Base-by-base conservation (phyloP, 1,140 invertebrate species). In the Lordiphosa collinella region DNA sequence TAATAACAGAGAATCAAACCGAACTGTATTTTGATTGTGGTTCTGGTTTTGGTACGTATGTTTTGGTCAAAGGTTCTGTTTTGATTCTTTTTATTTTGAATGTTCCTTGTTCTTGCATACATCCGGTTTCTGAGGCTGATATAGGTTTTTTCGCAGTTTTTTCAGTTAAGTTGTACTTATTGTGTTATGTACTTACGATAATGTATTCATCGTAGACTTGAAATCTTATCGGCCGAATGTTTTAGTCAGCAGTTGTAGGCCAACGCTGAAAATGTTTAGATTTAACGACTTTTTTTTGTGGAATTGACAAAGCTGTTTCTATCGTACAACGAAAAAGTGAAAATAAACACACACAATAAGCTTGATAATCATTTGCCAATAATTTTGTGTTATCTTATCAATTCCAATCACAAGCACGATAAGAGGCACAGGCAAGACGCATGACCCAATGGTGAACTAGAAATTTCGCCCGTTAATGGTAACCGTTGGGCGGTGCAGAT, bases 341-440 rank as follows among this genome's bases (percentile, higher is more conserved):
- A 63, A 63, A 48, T 49, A 11, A 18, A 16, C 13, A 14, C 13
- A 14, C 37, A 14, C 14, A 14, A n/a, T 9, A 10, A 11, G 4
- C 32, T 22, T 22, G 18, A 5, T 22, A 22, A 22, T 22, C 18
- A 22, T 22, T 22, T 22, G 18, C 18, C 18, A n/a, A 32, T 29
- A 8, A 29, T 29, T 29, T 29, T 29, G 18, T 36, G 11, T 51
- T 67, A 67, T 67, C 63, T 67, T 67, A 67, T 67, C 63, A 51
- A 50, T 34, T 10, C 18, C 62, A 37, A 12, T 35, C 60, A 58
- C 38, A 29, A 51, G 41, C 10, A 22, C 62, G 63, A 67, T 67
- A 67, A 67, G 63, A 66, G 7, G 5, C 25, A 29, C 7, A 29
- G 25, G 1, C 25, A 44, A 44, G 41, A 44, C 41, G 22, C 22